Evolutionary conservation across 2,797 vertebrate genomes (phyloP).

Genomic region (Chaetophractus vellerosus): DNA sequence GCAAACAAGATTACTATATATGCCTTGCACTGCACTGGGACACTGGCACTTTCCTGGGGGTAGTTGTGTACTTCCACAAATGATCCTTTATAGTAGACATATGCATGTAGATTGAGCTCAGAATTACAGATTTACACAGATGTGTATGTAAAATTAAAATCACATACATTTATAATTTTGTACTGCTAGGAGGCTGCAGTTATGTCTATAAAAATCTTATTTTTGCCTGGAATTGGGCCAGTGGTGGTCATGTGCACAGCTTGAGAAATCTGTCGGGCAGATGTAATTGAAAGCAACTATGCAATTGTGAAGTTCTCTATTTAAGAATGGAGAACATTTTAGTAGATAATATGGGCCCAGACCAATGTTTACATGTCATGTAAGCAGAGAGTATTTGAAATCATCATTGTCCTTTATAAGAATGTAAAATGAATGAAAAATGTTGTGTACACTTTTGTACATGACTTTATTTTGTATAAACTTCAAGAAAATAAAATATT

Average conservation of each 20-base stretch:
- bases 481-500: conserved; percentile 87
- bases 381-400: conserved; percentile 82
- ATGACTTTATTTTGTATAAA: conserved; percentile 94
- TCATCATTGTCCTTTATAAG: conserved; percentile 64
- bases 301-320: not conserved
- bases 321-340: conserved; percentile 62
- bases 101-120: not conserved
- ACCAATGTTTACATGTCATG: conserved; percentile 87
- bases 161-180: not conserved
- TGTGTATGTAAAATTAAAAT: not conserved
- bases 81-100: fast-evolving
- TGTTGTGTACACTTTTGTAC: conserved; percentile 94
- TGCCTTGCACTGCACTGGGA: fast-evolving
- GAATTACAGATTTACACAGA: not conserved
- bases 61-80: not conserved
- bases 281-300: not conserved
- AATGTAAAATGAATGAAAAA: conserved; percentile 86
- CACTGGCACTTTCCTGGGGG: not conserved
- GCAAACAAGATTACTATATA: not conserved
- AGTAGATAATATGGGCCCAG: conserved; percentile 82
- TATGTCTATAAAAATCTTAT: not conserved
- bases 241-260: fast-evolving
- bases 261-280: not conserved
- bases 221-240: not conserved
- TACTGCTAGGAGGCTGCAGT: not conserved